These are phyloP conservation scores for Pimpla rufipes DNA, from an alignment of 2,888 invertebrate genomes.

Conservation along the genomic window DNA sequence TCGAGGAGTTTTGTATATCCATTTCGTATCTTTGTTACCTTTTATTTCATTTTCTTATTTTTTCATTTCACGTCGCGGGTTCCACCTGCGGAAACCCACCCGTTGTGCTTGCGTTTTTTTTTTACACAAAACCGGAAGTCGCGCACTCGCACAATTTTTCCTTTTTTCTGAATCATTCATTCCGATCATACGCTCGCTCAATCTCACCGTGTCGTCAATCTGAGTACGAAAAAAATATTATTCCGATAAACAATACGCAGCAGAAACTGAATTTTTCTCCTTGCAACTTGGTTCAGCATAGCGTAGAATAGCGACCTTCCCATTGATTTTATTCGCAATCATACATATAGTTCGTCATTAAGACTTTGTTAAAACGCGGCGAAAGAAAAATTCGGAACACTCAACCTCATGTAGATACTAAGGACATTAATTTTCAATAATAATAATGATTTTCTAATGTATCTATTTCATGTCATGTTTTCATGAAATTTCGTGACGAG, in stretches of 20 bases:
- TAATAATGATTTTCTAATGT: too few relatives aligned
- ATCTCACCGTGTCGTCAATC: slow-evolving; percentile 55
- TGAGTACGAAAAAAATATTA: slow-evolving; percentile 30
- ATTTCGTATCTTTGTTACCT: slow-evolving; percentile 66
- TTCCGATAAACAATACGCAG: slow-evolving; percentile 16
- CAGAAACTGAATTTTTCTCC: slow-evolving; percentile 4
- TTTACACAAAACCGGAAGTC: slow-evolving; percentile 73
- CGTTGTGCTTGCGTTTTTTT: slow-evolving; percentile 66
- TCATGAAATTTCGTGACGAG: not conserved
- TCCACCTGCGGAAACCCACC: slow-evolving; percentile 56
- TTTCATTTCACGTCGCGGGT: slow-evolving; percentile 67
- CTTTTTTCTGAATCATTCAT: slow-evolving; percentile 49
- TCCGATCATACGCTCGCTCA: slow-evolving; percentile 35
- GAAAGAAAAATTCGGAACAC: too few relatives aligned
- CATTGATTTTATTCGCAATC: not conserved
- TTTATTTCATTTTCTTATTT: slow-evolving; percentile 29
- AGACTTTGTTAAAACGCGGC: too few relatives aligned
- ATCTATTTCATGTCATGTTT: too few relatives aligned
- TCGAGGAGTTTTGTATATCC: slow-evolving; percentile 84
- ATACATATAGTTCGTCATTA: not conserved
- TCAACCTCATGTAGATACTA: too few relatives aligned
- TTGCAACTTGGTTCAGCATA: not conserved
- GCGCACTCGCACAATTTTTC: slow-evolving; percentile 60
- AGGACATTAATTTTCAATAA: too few relatives aligned
- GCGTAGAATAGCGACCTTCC: not conserved